These are phyloP conservation scores for Therioaphis trifolii DNA, from an alignment of 2,888 invertebrate genomes.

Conservation along the genomic window DNA sequence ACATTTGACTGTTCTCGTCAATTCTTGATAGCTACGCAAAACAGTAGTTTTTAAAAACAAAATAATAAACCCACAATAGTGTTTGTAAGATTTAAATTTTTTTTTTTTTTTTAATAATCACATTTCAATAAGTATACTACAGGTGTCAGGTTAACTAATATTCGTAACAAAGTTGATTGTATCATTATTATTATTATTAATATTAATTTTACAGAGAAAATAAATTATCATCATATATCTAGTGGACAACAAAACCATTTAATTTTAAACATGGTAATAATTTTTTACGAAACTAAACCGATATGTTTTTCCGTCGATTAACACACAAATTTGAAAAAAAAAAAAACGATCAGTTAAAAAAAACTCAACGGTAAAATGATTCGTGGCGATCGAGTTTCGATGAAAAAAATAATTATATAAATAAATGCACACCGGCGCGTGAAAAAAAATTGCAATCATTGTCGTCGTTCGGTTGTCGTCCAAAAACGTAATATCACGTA, in stretches of 20 bases:
- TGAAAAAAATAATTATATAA: conserved; percentile 34
- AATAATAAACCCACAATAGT: conserved; percentile 35
- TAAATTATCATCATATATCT: conserved; percentile 37
- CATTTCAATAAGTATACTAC: conserved; percentile 54
- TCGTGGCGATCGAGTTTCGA: not conserved
- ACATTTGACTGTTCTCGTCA: conserved; percentile 62
- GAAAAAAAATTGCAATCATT: conserved; percentile 3
- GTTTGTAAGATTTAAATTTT: conserved; percentile 28
- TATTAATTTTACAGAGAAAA: conserved; percentile 40
- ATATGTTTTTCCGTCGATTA: conserved; percentile 52
- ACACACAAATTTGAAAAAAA: not conserved
- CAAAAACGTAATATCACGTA: too few relatives aligned
- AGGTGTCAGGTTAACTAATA: conserved; percentile 48
- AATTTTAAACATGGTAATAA: conserved; percentile 45
- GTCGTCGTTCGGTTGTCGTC: not conserved
- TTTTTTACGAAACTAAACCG: conserved; percentile 36
- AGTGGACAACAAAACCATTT: conserved; percentile 51
- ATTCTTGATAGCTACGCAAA: conserved; percentile 62
- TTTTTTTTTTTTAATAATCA: conserved; percentile 52
- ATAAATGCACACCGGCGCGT: not conserved
- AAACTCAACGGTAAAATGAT: not conserved
- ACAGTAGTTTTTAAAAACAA: conserved; percentile 49
- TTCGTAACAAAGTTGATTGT: conserved; percentile 21
- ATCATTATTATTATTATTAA: not conserved
- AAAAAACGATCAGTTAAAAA: conserved; percentile 17